These are phyloP conservation scores for Stenopsyche tienmushanensis DNA, from an alignment of 1,140 invertebrate genomes.

Conservation along the genomic window DNA sequence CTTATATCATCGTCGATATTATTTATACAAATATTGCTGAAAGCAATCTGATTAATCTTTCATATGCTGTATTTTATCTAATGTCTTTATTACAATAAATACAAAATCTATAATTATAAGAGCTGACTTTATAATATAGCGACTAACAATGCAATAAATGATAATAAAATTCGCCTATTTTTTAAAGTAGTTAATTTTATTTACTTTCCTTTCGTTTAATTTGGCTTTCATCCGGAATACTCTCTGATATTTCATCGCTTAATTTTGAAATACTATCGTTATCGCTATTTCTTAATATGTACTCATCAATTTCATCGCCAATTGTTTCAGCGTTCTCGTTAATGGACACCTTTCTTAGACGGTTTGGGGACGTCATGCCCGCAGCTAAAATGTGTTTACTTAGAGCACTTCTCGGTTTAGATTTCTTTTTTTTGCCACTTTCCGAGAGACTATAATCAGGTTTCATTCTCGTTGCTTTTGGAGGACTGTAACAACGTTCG, in stretches of 20 bases:
- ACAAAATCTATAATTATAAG: too few species aligned
- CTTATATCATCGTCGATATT: too few species aligned
- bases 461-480: slow-evolving; percentile 35
- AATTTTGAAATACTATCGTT: slow-evolving; percentile 46
- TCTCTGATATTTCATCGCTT: slow-evolving; percentile 35
- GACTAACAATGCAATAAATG: too few species aligned
- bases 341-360: slow-evolving; percentile 54
- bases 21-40: too few species aligned
- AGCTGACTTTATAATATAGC: too few species aligned
- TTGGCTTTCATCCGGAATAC: slow-evolving; percentile 30
- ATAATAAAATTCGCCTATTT: too few species aligned
- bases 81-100: too few species aligned
- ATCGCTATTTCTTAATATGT: slow-evolving; percentile 47
- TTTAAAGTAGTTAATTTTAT: too few species aligned
- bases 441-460: slow-evolving; percentile 1
- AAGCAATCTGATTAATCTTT: too few species aligned
- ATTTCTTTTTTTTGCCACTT: not conserved
- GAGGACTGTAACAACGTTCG: slow-evolving; percentile 67
- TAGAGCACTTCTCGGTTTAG: slow-evolving; percentile 35
- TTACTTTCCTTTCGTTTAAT: too few species aligned
- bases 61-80: too few species aligned
- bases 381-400: slow-evolving; percentile 47
- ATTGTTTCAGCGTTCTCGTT: slow-evolving; percentile 58
- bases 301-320: slow-evolving; percentile 51
- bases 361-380: slow-evolving; percentile 44